phyloP scores from a whole-genome alignment of 2,888 invertebrate species.

The Chalcis sispes region DNA sequence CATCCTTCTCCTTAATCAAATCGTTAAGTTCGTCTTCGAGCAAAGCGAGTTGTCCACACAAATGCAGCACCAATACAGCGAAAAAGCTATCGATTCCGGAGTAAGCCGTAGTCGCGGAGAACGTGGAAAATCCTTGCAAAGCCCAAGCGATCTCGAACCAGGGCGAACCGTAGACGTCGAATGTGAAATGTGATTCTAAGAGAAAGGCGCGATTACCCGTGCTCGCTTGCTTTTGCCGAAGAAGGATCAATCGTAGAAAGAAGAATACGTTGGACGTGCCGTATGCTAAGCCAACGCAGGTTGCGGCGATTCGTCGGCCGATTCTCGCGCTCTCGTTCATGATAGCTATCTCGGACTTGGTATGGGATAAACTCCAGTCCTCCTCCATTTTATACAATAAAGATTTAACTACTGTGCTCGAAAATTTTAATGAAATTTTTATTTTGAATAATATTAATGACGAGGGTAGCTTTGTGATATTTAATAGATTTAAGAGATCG shows the following conservation, averaged over 20 bases:
- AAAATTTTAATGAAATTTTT: neutral
- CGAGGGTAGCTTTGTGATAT: no score
- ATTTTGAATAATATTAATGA: no score
- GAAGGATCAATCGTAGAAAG: slow-evolving; percentile 7
- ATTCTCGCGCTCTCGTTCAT: neutral
- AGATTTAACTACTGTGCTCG: neutral
- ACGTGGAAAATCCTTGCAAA: slow-evolving; percentile 60
- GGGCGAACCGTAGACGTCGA: slow-evolving; percentile 57
- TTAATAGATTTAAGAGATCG: no score
- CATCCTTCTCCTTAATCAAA: neutral
- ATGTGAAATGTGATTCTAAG: slow-evolving; percentile 60
- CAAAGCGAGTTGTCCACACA: slow-evolving; percentile 65
- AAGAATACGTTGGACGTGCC: slow-evolving; percentile 30
- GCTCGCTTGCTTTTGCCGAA: slow-evolving; percentile 12
- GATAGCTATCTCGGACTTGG: neutral
- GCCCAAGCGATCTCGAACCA: slow-evolving; percentile 63
- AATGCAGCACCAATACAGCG: slow-evolving; percentile 63
- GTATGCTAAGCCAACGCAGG: slow-evolving; percentile 36
- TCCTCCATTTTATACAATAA: slow-evolving; percentile 7
- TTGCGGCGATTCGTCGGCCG: slow-evolving; percentile 14
- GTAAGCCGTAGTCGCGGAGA: slow-evolving; percentile 61
- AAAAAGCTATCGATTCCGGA: slow-evolving; percentile 64
- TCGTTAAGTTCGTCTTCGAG: neutral
- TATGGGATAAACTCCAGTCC: slow-evolving; percentile 10
- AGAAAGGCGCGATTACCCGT: slow-evolving; percentile 1